Evolutionary conservation across 2,888 invertebrate genomes (phyloP), one percentile per base, ranked within the genome.

Genomic region (Lomographa bimaculata): DNA sequence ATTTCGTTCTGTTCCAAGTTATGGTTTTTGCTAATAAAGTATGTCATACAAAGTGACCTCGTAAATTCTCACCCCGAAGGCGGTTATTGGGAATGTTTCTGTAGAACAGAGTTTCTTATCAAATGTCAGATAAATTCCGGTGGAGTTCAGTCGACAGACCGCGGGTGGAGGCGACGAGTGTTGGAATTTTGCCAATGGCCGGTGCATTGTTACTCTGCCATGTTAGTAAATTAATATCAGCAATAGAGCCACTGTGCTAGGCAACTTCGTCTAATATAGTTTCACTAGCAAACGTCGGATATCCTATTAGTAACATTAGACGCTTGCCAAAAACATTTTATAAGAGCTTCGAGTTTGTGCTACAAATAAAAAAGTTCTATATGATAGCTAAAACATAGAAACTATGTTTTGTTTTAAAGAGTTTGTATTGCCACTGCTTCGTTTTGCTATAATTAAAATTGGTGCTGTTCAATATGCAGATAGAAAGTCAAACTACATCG

Each of bases 201-300:
- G 63, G 64, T 72, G 79, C 74, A 76, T 76, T 76, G 80, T 78
- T 71, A 71, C 67, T 55, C 60, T 46, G 70, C 65, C 70, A 73
- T 75, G 76, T 75, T 73, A 74, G 72, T 82, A 77, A 81, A 83
- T 83, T 83, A 83, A 83, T 83, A 82, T 76, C 69, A 65, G 64
- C 77, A 71, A 71, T 77, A 67, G 62, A 71, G 66, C 64, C 61
- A 64, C 60, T 64, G 59, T 65, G 68, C 64, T 63, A 58, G 57
- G 64, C 57, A 63, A 57, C 62, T 65, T 54, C 57, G 49, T 56
- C 48, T 56, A 49, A 45, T 42, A 34, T 47, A 49, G 33, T 45
- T 49, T 36, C 45, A 24, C 40, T 17, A 32, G 29, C 26, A 37
- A 20, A 28, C 25, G 25, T 36, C 16, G 26, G 33, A 30, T 30